Percentiles rank a stretch among this genome's conserved stretches.
phyloP scores from a whole-genome alignment of 2,113 vertebrate species.

The Alexandromys fortis region DNA sequence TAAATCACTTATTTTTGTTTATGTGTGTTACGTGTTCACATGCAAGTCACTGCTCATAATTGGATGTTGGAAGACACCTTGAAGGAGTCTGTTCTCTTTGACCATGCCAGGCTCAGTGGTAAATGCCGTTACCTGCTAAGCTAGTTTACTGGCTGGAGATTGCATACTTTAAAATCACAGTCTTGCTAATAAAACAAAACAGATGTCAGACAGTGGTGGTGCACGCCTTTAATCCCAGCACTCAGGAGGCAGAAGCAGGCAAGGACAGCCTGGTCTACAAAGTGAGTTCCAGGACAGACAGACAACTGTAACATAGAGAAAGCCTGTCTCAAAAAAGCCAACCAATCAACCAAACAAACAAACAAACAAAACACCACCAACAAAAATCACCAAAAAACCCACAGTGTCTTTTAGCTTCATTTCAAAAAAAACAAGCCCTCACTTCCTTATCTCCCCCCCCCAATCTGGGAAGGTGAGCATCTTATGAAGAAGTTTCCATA shows the following conservation, averaged over 20 bases:
- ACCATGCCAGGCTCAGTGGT: background rate
- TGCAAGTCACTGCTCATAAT: background rate
- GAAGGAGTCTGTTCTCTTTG: background rate
- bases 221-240: background rate
- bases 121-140: background rate
- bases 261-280: background rate
- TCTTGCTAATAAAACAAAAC: background rate
- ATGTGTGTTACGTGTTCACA: background rate
- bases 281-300: background rate
- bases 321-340: background rate
- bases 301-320: background rate
- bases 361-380: no score
- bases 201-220: background rate
- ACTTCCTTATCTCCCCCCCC: no score
- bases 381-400: background rate
- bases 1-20: background rate
- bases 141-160: background rate
- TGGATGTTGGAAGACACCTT: background rate
- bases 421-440: background rate
- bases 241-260: background rate
- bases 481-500: background rate
- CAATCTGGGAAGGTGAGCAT: background rate
- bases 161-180: background rate
- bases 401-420: slow-evolving; percentile 12
- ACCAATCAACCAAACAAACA: no score